Base-by-base conservation (phyloP, 2,888 invertebrate genomes). In the Patella depressa region DNA sequence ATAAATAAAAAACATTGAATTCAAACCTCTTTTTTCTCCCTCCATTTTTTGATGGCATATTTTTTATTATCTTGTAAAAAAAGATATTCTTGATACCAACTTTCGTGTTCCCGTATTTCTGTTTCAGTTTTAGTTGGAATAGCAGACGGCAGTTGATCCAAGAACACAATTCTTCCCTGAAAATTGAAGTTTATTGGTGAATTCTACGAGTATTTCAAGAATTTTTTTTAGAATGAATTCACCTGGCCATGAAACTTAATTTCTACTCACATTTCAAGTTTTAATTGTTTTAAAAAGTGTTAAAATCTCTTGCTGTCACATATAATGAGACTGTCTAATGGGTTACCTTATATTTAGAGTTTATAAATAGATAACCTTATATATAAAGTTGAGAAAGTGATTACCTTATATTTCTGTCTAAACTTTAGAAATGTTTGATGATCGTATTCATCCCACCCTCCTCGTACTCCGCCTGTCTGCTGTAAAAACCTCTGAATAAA, bases 401-500 rank as follows among this genome's bases (percentile, higher is more conserved):
- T 74, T 81, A 91, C 91, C 87, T 90, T 89, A 74, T 89, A 88
- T 81, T 88, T 86, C 71, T 85, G 88, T 77, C 90, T 81, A 78
- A 88, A 90, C 79, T 89, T 89, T 12, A 91, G 85, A 78, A 91
- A 91, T 29, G 90, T 90, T 53, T 88, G 86, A 82, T 91, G 91
- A 82, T 91, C 91, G 80, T 91, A 89, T 73, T 91, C 91, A 82
- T 91, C 91, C 91, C 91, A 91, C 2, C 91, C 91, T 57, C 91
- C 91, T 73, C 89, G 82, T 19, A 85, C 83, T 3, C 91, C 91
- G 72, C 91, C 91, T 54, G 85, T 89, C 80, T 91, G 88, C 74
- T 88, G 86, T 29, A 91, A 81, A 85, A 91, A 91, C 86, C 88
- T 90, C 90, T 91, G 84, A 53, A 84, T 85, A 65, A 72, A 29